Percentiles rank a stretch among this genome's conserved stretches.
Conservation (phyloP, 2,113 vertebrate genomes). For the Carassius auratus region DNA sequence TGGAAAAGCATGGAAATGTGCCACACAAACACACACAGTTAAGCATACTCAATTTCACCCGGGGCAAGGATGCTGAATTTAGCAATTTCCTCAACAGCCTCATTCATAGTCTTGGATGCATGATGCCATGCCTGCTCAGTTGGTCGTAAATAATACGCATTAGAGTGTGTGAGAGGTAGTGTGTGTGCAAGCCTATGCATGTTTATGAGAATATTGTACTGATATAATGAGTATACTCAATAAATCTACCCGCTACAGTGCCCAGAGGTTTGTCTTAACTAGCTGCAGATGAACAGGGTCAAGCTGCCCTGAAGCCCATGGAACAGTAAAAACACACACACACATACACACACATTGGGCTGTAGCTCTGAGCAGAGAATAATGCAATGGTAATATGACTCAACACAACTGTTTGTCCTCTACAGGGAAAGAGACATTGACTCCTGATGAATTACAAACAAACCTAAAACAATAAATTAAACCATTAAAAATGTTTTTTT, state of each 20-base stretch:
- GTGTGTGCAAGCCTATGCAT: constrained; percentile 16
- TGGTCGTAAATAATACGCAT: constrained; percentile 49
- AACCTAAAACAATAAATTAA: constrained; percentile 10
- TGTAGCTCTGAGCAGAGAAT: constrained; percentile 28
- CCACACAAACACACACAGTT: constrained; percentile 14
- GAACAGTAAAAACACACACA: not conserved
- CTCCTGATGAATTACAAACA: constrained; percentile 10
- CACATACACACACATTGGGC: constrained; percentile 24
- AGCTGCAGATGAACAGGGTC: constrained; percentile 42
- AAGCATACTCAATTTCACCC: constrained; percentile 52
- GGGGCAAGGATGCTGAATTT: constrained; percentile 55
- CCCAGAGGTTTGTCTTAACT: constrained; percentile 48
- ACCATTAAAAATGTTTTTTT: not conserved
- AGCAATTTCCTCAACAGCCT: constrained; percentile 55
- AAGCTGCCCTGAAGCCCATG: constrained; percentile 28
- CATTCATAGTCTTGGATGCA: constrained; percentile 48
- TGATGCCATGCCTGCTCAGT: constrained; percentile 46
- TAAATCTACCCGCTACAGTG: constrained; percentile 48
- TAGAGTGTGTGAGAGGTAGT: constrained; percentile 33
- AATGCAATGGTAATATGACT: constrained; percentile 43
- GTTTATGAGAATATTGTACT: constrained; percentile 33
- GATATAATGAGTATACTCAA: constrained; percentile 36
- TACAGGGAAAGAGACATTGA: constrained; percentile 24
- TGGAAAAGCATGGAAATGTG: constrained; percentile 33
- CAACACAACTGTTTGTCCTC: constrained; percentile 32